phyloP scores from a whole-genome alignment of 2,888 invertebrate genomes.

The Ceramica pisi region DNA sequence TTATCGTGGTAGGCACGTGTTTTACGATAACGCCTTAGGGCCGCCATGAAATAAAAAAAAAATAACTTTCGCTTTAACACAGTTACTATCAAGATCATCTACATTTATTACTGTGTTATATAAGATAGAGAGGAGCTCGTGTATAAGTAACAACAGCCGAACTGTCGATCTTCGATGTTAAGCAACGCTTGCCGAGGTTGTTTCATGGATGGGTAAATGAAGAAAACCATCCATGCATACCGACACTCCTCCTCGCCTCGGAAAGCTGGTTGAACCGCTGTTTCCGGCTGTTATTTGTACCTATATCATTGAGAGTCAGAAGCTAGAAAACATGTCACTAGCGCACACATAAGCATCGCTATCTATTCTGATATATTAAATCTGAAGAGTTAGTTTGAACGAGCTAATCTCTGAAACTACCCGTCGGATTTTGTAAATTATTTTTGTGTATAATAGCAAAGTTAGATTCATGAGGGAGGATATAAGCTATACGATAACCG shows the following conservation, averaged over 20 bases:
- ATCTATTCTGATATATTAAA: too few species aligned
- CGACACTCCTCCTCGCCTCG: not conserved
- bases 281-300: not conserved
- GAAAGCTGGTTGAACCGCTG: too few species aligned
- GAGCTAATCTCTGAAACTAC: too few species aligned
- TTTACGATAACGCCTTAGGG: conserved; percentile 57
- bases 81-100: conserved; percentile 62
- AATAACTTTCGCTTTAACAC: conserved; percentile 65
- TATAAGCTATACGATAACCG: too few species aligned
- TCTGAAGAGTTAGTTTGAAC: too few species aligned
- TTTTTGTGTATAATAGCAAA: too few species aligned
- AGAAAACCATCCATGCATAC: not conserved
- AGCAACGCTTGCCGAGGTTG: not conserved
- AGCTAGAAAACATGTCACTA: too few species aligned
- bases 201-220: not conserved
- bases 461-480: too few species aligned
- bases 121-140: conserved; percentile 42
- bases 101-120: conserved; percentile 58
- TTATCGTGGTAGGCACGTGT: conserved; percentile 43
- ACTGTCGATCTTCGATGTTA: not conserved
- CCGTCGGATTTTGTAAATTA: too few species aligned
- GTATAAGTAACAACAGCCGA: not conserved
- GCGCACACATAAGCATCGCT: too few species aligned
- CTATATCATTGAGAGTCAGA: too few species aligned
- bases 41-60: conserved; percentile 51